A percentile compares a stretch with the other conserved stretches of the same genome.
Evolutionary conservation across 2,113 vertebrate genomes (phyloP).

Genomic region (Pelusios castaneus): DNA sequence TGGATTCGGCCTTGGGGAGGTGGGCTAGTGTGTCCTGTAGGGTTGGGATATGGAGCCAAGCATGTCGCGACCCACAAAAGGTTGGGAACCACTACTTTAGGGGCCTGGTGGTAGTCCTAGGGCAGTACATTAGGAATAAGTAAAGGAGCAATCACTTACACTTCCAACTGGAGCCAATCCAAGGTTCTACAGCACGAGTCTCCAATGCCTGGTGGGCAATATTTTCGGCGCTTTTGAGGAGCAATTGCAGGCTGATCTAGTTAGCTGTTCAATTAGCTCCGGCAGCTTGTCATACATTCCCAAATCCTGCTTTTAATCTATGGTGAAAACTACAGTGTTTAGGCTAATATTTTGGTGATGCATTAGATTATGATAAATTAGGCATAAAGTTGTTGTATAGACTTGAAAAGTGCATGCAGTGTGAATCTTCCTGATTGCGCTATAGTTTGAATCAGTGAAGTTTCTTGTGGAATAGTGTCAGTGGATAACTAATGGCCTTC

Average conservation of each 20-base stretch:
- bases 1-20: no score
- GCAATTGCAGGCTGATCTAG: slow-evolving; percentile 10
- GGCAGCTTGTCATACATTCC: slow-evolving; percentile 43
- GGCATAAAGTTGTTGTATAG: slow-evolving; percentile 37
- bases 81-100: no score
- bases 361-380: slow-evolving; percentile 71
- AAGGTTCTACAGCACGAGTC: not conserved
- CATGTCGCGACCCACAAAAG: no score
- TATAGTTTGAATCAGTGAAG: slow-evolving; percentile 3
- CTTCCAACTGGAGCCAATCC: not conserved
- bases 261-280: slow-evolving; percentile 21
- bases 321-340: slow-evolving; percentile 52
- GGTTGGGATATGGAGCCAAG: no score
- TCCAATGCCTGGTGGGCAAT: not conserved
- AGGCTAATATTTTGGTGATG: slow-evolving; percentile 62
- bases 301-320: slow-evolving; percentile 33
- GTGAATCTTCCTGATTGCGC: slow-evolving; percentile 4
- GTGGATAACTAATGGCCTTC: not conserved
- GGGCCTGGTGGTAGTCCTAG: not conserved
- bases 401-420: slow-evolving; percentile 44
- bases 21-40: no score
- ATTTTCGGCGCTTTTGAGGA: slow-evolving; percentile 21
- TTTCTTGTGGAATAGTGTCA: not conserved
- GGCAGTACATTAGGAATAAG: not conserved
- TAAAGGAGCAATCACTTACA: not conserved